These are phyloP conservation scores for Chrysocyon brachyurus DNA, from an alignment of 2,797 vertebrate genomes.

Conservation along the genomic window DNA sequence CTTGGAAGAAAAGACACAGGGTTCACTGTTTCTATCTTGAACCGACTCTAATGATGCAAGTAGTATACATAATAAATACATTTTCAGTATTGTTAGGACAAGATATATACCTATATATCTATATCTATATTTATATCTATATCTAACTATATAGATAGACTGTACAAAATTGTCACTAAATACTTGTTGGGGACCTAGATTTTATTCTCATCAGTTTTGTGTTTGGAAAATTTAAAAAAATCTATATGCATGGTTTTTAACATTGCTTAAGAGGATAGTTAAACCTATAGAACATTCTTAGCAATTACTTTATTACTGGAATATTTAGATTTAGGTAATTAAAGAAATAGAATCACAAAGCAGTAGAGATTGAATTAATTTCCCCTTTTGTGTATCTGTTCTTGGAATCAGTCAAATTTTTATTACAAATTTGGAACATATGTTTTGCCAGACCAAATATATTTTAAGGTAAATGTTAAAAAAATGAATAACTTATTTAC, in stretches of 20 bases:
- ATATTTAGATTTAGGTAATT: conserved; percentile 53
- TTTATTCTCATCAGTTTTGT: conserved; percentile 50
- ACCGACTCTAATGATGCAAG: conserved; percentile 65
- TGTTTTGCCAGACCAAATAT: neutral
- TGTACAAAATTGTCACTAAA: conserved; percentile 68
- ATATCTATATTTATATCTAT: neutral
- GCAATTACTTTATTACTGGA: conserved; percentile 50
- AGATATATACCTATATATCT: neutral
- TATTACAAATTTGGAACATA: neutral
- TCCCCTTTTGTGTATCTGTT: neutral
- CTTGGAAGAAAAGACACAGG: conserved; percentile 74
- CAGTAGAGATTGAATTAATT: neutral
- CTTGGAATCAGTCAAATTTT: neutral
- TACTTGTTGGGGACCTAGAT: neutral
- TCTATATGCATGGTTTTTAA: conserved; percentile 35
- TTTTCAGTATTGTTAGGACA: conserved; percentile 74
- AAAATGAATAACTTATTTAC: neutral
- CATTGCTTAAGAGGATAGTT: conserved; percentile 26
- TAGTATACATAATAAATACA: conserved; percentile 67
- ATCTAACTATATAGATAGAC: neutral
- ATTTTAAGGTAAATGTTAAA: neutral
- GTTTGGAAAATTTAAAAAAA: conserved; percentile 67
- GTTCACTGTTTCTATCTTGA: conserved; percentile 83
- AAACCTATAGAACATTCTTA: neutral
- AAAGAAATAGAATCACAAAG: conserved; percentile 52